Conservation (phyloP, 2,113 vertebrate genomes). For the Acrocephalus arundinaceus region DNA sequence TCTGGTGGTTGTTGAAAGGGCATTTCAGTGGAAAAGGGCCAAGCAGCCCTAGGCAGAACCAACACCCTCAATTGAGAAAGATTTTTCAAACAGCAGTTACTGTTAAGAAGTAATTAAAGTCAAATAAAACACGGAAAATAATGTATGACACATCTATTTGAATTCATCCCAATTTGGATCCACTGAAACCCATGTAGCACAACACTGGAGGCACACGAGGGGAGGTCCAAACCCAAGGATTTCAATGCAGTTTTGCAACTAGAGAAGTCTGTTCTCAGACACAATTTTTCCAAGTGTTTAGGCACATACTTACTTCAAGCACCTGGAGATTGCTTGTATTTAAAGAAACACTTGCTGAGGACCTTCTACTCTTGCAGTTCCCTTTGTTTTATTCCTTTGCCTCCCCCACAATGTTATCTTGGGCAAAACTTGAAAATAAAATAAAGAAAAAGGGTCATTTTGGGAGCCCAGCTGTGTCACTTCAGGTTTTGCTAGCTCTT, state of each 20-base stretch:
- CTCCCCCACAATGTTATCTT: neutral
- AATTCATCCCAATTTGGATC: constrained; percentile 1
- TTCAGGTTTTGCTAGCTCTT: neutral
- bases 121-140: constrained; percentile 47
- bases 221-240: neutral
- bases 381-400: neutral
- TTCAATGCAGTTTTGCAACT: neutral
- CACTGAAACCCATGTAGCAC: neutral
- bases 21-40: constrained; percentile 32
- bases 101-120: constrained; percentile 52
- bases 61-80: constrained; percentile 53
- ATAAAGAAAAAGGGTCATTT: neutral
- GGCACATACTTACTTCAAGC: neutral
- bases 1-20: constrained; percentile 15
- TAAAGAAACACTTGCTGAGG: neutral
- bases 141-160: constrained; percentile 27
- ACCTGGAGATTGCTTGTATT: neutral
- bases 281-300: neutral
- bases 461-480: neutral
- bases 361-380: neutral
- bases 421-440: neutral
- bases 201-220: neutral
- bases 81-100: constrained; percentile 6
- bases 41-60: constrained; percentile 38
- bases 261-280: neutral